Base-by-base conservation (phyloP, 2,113 vertebrate species). In the Dascyllus trimaculatus region DNA sequence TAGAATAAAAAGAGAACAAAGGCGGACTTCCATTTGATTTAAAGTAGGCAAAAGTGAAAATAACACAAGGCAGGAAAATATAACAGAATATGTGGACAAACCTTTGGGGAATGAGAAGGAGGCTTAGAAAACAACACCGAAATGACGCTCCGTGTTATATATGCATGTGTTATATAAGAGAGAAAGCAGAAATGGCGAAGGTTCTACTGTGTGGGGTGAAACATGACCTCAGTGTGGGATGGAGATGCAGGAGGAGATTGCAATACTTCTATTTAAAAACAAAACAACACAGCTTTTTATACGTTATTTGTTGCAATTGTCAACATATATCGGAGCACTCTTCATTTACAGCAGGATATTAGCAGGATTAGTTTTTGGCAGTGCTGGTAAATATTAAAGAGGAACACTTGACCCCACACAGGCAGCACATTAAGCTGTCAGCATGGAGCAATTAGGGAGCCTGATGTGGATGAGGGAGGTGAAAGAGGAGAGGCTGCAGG, bases 201-300 rank as follows among this genome's bases (percentile, higher is more conserved):
- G 45, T 60, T 57, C 4, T 32, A 58, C 57, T 75, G 66, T 14
- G 71, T 68, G 80, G 63, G 58, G 74, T 76, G 80, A 78, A 75
- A 80, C 43, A 63, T 78, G 72, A 78, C 51, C 69, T 64, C 46
- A 45, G 67, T 56, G 82, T 85, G 78, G 78, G 84, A 59, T n/a
- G 67, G n/a, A 64, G 53, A 78, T 46, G 17, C 15, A 67, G 53
- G 46, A 53, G 21, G 35, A 78, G 57, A 53, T 21, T 2, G 57
- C 63, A 71, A 21, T 2, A 26, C 17, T 70, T 71, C 22, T 53
- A 51, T 72, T 62, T 66, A 43, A 70, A n/a, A 43, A 3, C 5
- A 19, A 83, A 73, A 70, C 15, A 32, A 18, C 8, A 32, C 21
- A 22, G 5, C 32, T 21, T 45, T 65, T 49, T 29, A 2, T 18